Base-by-base conservation (phyloP, 2,888 invertebrate species). In the Cantharis nigra region DNA sequence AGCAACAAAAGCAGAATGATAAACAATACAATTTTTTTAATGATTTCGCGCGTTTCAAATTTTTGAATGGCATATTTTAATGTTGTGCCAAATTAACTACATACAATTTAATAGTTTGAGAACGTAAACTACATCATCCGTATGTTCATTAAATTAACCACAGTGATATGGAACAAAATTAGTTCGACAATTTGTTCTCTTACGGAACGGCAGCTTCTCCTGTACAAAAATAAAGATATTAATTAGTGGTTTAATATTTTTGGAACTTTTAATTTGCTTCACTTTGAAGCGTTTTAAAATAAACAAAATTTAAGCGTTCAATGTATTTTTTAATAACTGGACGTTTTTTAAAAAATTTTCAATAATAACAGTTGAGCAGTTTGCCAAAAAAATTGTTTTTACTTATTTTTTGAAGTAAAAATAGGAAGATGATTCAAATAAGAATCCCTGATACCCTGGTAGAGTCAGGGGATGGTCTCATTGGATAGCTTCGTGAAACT, bases 61-160 rank as follows among this genome's bases (percentile, higher is more conserved):
- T 77, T 74, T 71, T 74, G 67, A 77, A 69, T 74, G 64, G 72
- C 77, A 77, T 77, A 74, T 74, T 77, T 74, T 69, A 49, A 77
- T 64, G 74, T 77, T 72, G 69, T 69, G 74, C 77, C 72, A 77
- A 74, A 77, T 77, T 77, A 77, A 65, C 74, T 63, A 16, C 71
- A 65, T 71, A 77, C 74, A 77, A 77, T 77, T 77, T 77, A 77
- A 77, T 77, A 77, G 77, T 77, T 74, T 74, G 77, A 73, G 71
- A 73, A 77, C 74, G 71, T 77, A 30, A 71, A 74, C 70, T 77
- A 77, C 64, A 77, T 74, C 74, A 77, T 69, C 77, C 77, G 71
- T 74, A 67, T 67, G 65, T 77, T 71, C 74, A 74, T 75, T 78
- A 75, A 78, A 78, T 78, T 78, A 78, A 78, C 70, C 78, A 75